These are phyloP conservation scores for Serinus canaria DNA, from an alignment of 2,113 vertebrate genomes.

Conservation along the genomic window DNA sequence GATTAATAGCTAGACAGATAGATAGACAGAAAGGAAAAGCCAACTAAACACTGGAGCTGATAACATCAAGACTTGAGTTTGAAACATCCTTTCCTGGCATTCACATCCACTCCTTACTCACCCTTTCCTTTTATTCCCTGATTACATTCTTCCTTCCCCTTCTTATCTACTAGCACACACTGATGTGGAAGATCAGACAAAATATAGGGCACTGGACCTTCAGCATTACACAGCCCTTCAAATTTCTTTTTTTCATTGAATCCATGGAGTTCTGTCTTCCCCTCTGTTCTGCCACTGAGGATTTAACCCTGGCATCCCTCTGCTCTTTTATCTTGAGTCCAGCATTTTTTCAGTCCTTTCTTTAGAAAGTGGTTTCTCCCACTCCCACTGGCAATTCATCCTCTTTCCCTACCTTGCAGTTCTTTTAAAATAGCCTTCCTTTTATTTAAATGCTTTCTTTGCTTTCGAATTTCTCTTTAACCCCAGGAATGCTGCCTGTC, in stretches of 20 bases:
- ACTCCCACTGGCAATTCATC: neutral
- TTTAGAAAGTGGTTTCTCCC: neutral
- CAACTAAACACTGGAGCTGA: neutral
- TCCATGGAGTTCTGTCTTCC: neutral
- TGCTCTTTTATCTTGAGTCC: neutral
- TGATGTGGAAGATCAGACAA: neutral
- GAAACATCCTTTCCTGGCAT: neutral
- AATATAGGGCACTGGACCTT: fast-evolving
- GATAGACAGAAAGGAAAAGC: fast-evolving
- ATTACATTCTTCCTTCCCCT: neutral
- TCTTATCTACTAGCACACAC: neutral
- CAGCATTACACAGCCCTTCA: neutral
- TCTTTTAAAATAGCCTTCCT: neutral
- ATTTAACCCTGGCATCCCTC: neutral
- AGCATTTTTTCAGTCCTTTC: neutral
- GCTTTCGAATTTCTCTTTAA: neutral
- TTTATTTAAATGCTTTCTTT: neutral
- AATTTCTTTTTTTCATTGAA: neutral
- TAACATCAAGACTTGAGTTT: neutral
- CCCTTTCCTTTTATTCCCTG: neutral
- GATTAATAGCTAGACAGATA: neutral
- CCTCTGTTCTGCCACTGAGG: neutral
- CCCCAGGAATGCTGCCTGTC: neutral
- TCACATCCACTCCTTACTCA: neutral
- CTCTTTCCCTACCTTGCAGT: neutral